Percentiles rank a stretch among this genome's conserved stretches.
Evolutionary conservation across 2,113 vertebrate genomes (phyloP).

Genomic region (Coptodon bakossiorum): DNA sequence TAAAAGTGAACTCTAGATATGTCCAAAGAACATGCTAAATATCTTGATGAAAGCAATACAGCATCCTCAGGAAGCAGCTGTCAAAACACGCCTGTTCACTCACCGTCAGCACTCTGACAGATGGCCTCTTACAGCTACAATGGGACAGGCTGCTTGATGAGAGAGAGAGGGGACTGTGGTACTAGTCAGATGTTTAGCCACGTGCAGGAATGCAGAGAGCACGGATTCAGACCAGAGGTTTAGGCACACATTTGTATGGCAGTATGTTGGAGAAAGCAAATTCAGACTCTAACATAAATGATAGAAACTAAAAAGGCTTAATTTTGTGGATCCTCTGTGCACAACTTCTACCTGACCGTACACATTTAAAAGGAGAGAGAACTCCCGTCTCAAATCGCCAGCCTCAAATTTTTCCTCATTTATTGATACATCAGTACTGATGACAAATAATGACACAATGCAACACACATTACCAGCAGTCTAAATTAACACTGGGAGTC

Average conservation of each 20-base stretch:
- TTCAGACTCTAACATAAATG: not conserved
- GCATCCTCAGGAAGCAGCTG: conserved; percentile 33
- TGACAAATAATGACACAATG: not conserved
- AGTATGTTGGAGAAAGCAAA: not conserved
- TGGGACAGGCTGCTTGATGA: not conserved
- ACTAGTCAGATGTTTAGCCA: not conserved
- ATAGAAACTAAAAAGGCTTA: not conserved
- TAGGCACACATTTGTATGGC: not conserved
- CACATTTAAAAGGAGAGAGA: not conserved
- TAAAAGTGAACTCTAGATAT: not conserved
- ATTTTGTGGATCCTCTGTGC: not conserved
- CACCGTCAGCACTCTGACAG: conserved; percentile 3
- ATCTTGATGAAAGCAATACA: not conserved
- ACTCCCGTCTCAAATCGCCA: not conserved
- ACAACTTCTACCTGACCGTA: not conserved
- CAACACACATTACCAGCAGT: not conserved
- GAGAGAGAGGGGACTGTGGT: not conserved
- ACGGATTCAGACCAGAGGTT: not conserved
- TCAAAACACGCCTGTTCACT: not conserved
- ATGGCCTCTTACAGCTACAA: not conserved
- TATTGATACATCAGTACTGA: not conserved
- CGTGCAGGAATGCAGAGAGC: not conserved
- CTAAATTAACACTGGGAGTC: conserved; percentile 6
- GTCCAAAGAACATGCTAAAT: not conserved
- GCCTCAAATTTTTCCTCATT: not conserved